A percentile compares a stretch with the other conserved stretches of the same genome.
These are phyloP conservation scores for Tupaia chinensis DNA, from an alignment of 2,113 vertebrate genomes.

Conservation along the genomic window DNA sequence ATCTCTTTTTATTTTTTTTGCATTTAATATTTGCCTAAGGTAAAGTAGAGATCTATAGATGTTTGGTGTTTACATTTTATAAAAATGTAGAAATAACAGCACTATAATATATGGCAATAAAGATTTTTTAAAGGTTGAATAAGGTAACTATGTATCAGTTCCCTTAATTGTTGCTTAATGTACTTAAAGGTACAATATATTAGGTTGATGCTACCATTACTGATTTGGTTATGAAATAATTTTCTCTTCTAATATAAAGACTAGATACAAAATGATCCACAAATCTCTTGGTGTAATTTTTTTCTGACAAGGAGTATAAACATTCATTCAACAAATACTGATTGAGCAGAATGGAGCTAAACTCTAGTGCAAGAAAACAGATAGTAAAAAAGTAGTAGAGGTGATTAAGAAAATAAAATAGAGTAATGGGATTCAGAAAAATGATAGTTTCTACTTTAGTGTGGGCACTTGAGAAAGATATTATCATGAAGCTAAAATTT, in stretches of 20 bases:
- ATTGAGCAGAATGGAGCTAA: background rate
- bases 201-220: background rate
- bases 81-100: background rate
- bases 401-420: background rate
- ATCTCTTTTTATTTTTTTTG: background rate
- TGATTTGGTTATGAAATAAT: background rate
- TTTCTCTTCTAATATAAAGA: slow-evolving; percentile 17
- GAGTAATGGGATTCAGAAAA: background rate
- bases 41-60: background rate
- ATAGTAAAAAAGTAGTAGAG: background rate
- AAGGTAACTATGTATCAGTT: background rate
- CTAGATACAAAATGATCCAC: background rate
- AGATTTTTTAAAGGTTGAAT: slow-evolving; percentile 38
- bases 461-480: background rate
- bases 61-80: background rate
- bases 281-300: background rate
- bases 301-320: slow-evolving; percentile 10
- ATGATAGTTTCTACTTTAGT: background rate
- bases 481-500: background rate
- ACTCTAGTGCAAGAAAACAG: background rate
- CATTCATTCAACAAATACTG: slow-evolving; percentile 40
- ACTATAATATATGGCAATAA: background rate
- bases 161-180: background rate
- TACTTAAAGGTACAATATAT: background rate
- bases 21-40: background rate